Conservation (phyloP, 2,113 vertebrate species). For the Brienomyrus brachyistius region DNA sequence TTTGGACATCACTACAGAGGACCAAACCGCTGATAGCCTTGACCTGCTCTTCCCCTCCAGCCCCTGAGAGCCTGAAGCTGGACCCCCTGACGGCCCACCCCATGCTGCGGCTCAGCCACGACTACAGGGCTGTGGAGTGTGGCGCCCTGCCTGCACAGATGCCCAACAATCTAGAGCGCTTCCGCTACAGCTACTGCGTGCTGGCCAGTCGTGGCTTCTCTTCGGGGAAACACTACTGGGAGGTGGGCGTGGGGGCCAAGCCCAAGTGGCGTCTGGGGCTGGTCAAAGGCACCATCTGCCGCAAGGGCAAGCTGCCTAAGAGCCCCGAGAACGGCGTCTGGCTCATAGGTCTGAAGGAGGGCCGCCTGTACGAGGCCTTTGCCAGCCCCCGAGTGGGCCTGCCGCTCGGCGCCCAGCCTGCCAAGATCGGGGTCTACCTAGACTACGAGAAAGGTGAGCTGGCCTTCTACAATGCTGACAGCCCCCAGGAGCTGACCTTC, state of each 20-base stretch:
- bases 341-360: constrained; percentile 73
- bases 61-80: constrained; percentile 63
- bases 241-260: constrained; percentile 71
- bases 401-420: constrained; percentile 50
- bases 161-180: constrained; percentile 65
- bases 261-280: constrained; percentile 71
- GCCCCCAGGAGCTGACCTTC: constrained; percentile 54
- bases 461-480: constrained; percentile 68
- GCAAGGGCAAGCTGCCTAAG: constrained; percentile 70
- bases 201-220: constrained; percentile 71
- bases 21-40: not conserved
- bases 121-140: constrained; percentile 61
- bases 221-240: constrained; percentile 77
- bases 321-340: constrained; percentile 67
- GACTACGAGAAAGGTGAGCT: constrained; percentile 68
- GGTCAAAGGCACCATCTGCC: constrained; percentile 64
- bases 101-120: constrained; percentile 64
- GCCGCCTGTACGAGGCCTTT: constrained; percentile 70
- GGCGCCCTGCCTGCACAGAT: constrained; percentile 53
- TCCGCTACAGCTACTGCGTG: constrained; percentile 70
- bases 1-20: not conserved
- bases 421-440: constrained; percentile 64
- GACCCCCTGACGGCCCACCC: constrained; percentile 72
- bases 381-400: constrained; percentile 49
- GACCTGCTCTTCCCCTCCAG: constrained; percentile 36